Evolutionary conservation across 2,113 vertebrate species (phyloP).

Genomic region (Saccopteryx bilineata): DNA sequence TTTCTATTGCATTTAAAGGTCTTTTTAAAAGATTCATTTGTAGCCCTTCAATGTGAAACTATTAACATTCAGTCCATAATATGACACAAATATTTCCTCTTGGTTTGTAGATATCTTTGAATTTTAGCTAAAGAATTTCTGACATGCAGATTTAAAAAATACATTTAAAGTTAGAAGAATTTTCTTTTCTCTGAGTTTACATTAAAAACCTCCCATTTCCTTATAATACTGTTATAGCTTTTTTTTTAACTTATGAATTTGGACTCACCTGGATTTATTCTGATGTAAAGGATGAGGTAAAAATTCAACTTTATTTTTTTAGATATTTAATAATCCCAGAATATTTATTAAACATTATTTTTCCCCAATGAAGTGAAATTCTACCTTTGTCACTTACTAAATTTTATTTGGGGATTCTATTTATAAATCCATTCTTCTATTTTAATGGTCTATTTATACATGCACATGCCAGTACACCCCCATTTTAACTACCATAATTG

Average conservation of each 20-base stretch:
- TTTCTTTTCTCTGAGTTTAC: slow-evolving; percentile 25
- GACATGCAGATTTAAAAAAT: neutral
- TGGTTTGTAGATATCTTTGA: neutral
- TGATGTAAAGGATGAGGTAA: neutral
- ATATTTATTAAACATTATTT: slow-evolving; percentile 53
- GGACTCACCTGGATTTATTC: slow-evolving; percentile 42
- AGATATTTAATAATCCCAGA: neutral
- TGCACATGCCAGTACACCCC: neutral
- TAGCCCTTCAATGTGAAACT: slow-evolving; percentile 24
- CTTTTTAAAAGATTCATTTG: slow-evolving; percentile 55
- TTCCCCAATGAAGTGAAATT: neutral
- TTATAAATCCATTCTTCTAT: neutral
- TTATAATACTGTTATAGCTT: neutral
- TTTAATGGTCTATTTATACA: neutral
- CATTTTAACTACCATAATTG: neutral
- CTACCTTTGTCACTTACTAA: neutral
- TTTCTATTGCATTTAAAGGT: neutral
- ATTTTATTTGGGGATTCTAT: neutral
- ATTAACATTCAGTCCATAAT: neutral
- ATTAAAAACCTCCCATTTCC: neutral
- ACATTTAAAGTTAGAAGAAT: slow-evolving; percentile 36
- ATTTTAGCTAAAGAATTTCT: slow-evolving; percentile 36
- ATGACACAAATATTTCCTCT: neutral
- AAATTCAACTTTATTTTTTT: slow-evolving; percentile 41
- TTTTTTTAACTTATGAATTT: slow-evolving; percentile 55